A percentile compares a stretch with the other conserved stretches of the same genome.
These are phyloP conservation scores for Zaprionus tsacasi DNA, from an alignment of 1,140 invertebrate species.

Conservation along the genomic window DNA sequence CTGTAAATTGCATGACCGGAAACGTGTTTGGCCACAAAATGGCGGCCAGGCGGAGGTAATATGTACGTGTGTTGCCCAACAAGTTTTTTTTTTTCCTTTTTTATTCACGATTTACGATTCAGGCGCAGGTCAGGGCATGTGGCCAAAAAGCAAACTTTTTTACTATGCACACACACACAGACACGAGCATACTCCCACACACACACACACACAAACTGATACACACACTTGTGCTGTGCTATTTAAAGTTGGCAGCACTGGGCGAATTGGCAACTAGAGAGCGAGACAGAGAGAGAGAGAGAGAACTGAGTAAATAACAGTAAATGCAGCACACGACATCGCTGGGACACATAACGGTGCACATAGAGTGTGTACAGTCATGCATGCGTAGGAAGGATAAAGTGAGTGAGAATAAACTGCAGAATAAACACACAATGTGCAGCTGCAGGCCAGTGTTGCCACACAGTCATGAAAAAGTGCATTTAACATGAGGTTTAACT, in stretches of 20 bases:
- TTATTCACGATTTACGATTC: conserved; percentile 18
- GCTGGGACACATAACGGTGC: not conserved
- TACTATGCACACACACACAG: conserved; percentile 26
- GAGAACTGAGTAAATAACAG: conserved; percentile 41
- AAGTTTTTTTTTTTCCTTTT: not conserved
- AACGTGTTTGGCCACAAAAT: conserved; percentile 52
- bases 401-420: not conserved
- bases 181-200: conserved; percentile 10
- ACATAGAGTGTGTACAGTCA: not conserved
- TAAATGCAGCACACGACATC: conserved; percentile 36
- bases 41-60: conserved; percentile 11
- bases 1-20: conserved; percentile 46
- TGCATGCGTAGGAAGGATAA: not conserved
- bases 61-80: conserved; percentile 1
- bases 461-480: no score
- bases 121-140: conserved; percentile 23
- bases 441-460: no score
- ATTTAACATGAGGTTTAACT: not conserved
- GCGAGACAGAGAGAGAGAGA: no score
- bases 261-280: not conserved
- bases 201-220: conserved; percentile 30
- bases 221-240: conserved; percentile 37
- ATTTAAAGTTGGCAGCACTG: conserved; percentile 37
- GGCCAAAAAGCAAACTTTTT: conserved; percentile 32
- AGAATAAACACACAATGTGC: no score